Base-by-base conservation (phyloP, 2,113 vertebrate genomes). In the Halcyon malimbica region DNA sequence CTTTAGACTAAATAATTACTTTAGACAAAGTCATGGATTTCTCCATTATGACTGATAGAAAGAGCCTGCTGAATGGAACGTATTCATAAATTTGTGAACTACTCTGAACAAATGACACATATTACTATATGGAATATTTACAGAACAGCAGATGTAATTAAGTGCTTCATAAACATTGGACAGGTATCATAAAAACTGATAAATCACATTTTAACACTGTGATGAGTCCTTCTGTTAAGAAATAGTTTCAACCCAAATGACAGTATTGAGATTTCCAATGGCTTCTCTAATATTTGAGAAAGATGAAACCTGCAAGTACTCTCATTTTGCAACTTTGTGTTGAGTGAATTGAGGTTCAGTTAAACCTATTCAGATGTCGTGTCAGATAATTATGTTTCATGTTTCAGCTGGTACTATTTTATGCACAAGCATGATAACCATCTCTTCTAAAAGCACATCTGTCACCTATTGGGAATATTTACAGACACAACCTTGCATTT, bases 1-100 rank as follows among this genome's bases (percentile, higher is more conserved):
- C 92, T 89, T 78, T 54, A 57, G 59, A 59, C 53, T 79, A 73
- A 94, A 88, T 93, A 74, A 90, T 91, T 76, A 44, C 56, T 81
- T 81, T 26, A 73, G 54, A 37, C 50, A 42, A 70, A 79, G 76
- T 50, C 51, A 48, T 2, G 14, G 33, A 46, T 90, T 90, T 90
- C 37, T 63, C 39, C 13, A 3, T 42, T 39, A 1, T 33, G 35
- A 50, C 28, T 56, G 56, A 80, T 69, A 60, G 51, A 56, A 50
- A 23, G 8, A 21, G 15, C 10, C 62, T 89, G 64, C 28, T 57
- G 51, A 95, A 56, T 1, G 0, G 17, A 71, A 92, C 5, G 29
- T 23, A 48, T 59, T 81, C 67, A 87, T 63, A 50, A 39, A 81
- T 89, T 71, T 41, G 48, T 48, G n/a, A 77, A 33, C 19, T 57